Evolutionary conservation across 1,140 invertebrate genomes (phyloP).

Genomic region (Dendrolimus punctatus): DNA sequence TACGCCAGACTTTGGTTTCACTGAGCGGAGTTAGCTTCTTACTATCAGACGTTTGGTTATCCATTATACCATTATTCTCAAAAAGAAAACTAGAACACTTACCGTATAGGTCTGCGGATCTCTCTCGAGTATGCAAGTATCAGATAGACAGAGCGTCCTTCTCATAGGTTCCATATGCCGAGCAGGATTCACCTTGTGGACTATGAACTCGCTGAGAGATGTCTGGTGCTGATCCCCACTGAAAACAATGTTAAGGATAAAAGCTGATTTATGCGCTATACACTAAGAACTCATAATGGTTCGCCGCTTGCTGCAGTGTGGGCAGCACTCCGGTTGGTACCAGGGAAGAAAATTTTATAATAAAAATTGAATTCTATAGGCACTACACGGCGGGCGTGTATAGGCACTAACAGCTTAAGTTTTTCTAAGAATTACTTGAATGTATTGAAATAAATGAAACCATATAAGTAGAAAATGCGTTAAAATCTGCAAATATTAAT

Average conservation of each 20-base stretch:
- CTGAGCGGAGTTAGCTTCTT: too few species aligned
- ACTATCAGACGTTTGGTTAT: too few species aligned
- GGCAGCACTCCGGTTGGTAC: not conserved
- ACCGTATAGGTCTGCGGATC: constrained; percentile 97
- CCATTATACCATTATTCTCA: too few species aligned
- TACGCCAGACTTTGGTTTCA: too few species aligned
- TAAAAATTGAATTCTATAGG: too few species aligned
- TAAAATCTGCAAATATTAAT: too few species aligned
- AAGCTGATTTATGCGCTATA: not conserved
- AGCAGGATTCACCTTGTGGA: constrained; percentile 87
- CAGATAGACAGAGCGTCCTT: constrained; percentile 94
- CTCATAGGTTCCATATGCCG: constrained; percentile 86
- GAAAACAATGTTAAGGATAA: constrained; percentile 27
- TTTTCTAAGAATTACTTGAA: too few species aligned
- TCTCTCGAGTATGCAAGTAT: constrained; percentile 95
- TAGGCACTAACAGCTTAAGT: too few species aligned
- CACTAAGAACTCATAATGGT: too few species aligned
- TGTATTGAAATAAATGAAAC: too few species aligned
- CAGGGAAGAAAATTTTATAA: not conserved
- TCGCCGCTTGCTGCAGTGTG: not conserved
- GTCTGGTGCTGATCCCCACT: constrained; percentile 91
- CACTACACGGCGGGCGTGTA: too few species aligned
- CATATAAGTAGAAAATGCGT: too few species aligned
- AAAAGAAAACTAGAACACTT: constrained; percentile 42
- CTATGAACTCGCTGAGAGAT: constrained; percentile 92